Conservation (phyloP, 2,888 invertebrate genomes). For the Tigriopus californicus region DNA sequence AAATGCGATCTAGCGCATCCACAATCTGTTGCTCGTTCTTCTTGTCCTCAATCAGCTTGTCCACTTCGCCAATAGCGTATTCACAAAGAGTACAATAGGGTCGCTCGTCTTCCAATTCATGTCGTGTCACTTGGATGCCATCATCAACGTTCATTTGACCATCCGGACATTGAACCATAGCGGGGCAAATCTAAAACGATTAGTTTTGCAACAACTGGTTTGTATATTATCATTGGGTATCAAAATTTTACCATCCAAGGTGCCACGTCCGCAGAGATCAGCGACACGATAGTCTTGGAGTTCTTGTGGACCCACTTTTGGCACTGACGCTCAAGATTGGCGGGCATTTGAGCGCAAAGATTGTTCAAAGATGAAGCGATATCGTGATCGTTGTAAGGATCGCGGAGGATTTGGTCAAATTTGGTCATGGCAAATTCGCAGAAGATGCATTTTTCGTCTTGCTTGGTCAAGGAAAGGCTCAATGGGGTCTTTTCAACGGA, state of each 20-base stretch:
- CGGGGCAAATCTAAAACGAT: too few relatives aligned
- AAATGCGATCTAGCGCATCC: constrained; percentile 46
- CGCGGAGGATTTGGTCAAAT: constrained; percentile 12
- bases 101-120: constrained; percentile 22
- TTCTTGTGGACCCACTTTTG: not conserved
- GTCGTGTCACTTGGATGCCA: not conserved
- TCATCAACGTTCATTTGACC: not conserved
- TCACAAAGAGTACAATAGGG: constrained; percentile 60
- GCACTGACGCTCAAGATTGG: not conserved
- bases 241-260: too few relatives aligned
- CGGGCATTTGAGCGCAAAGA: constrained; percentile 40
- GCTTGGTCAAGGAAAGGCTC: not conserved
- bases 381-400: not conserved
- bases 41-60: constrained; percentile 47
- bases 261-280: too few relatives aligned
- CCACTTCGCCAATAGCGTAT: constrained; percentile 55
- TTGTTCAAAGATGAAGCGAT: constrained; percentile 31
- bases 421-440: constrained; percentile 20
- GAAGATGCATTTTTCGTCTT: constrained; percentile 17
- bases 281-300: not conserved
- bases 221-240: too few relatives aligned
- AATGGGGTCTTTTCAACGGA: constrained; percentile 21
- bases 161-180: too few relatives aligned
- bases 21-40: constrained; percentile 55
- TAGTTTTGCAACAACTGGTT: too few relatives aligned